Evolutionary conservation across 2,888 invertebrate species (phyloP), one percentile per base, ranked within the genome.

Genomic region (Erebia aethiops): DNA sequence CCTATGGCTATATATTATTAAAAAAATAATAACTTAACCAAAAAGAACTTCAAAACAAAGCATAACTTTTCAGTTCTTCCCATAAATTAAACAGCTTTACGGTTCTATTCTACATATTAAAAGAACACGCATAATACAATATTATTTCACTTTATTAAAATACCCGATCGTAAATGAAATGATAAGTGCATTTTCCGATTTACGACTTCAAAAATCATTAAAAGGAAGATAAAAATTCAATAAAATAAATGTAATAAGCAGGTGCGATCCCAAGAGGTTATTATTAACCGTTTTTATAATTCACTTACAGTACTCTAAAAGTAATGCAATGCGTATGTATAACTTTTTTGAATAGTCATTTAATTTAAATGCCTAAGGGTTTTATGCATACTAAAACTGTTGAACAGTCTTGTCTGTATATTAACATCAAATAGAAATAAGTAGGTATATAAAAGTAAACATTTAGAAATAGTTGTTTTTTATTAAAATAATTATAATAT

Each of bases 231-330:
- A 57, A 66, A 66, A 66, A 57, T 66, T 41, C 52, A 54, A 64
- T 64, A 64, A 54, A 64, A 64, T 64, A 54, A 64, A 52, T 63
- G 35, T 61, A 16, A 62, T 14, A 21, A 57, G 56, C 66, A 57
- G 66, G 56, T 66, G 65, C 21, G 8, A 66, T 21, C 56, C 14
- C 11, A 66, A 18, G 41, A 54, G 21, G 43, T 66, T 43, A 18
- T 62, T 62, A 49, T 14, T 21, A 57, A 16, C 64, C 16, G 64
- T 64, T 64, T 64, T 64, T 54, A 41, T 54, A 52, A 54, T 54
- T n/a, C 51, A 51, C 63, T 51, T 51, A 21, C 68, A 64, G 60
- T 64, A 68, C 46, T 66, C 57, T 62, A 61, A 69, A 66, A 62
- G 21, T 65, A 66, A 52, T 62, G 41, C 26, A 35, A 18, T 35